A percentile compares a stretch with the other conserved stretches of the same genome.
These are phyloP conservation scores for Ceratitis capitata DNA, from an alignment of 1,140 invertebrate genomes.

Conservation along the genomic window DNA sequence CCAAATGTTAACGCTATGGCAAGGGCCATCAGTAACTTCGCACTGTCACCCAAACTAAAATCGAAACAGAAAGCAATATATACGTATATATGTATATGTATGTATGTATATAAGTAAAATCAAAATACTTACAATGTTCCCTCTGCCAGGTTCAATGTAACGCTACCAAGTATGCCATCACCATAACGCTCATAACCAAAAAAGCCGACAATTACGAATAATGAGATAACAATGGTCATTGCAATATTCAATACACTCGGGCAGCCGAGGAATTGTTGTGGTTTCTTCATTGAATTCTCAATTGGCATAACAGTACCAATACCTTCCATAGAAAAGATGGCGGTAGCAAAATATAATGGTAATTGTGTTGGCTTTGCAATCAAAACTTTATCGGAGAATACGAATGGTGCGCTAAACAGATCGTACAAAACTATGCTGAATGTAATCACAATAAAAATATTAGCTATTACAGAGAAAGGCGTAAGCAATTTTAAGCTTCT, in stretches of 20 bases:
- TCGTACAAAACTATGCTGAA: conserved; percentile 79
- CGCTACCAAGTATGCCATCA: conserved; percentile 71
- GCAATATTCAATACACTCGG: conserved; percentile 84
- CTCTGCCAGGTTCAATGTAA: conserved; percentile 77
- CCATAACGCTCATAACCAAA: conserved; percentile 86
- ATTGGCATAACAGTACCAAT: conserved; percentile 87
- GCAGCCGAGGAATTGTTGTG: conserved; percentile 80
- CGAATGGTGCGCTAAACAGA: conserved; percentile 71
- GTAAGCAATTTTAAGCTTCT: conserved; percentile 78
- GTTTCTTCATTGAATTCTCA: conserved; percentile 86
- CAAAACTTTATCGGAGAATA: conserved; percentile 66
- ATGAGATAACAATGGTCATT: conserved; percentile 78
- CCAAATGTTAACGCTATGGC: conserved; percentile 89
- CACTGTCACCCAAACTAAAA: conserved; percentile 73
- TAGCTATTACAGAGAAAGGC: conserved; percentile 79
- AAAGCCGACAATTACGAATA: conserved; percentile 80
- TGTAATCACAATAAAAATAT: conserved; percentile 74
- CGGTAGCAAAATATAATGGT: conserved; percentile 77
- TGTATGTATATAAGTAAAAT: neutral
- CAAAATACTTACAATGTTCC: conserved; percentile 66
- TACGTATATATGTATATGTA: neutral
- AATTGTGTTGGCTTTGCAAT: conserved; percentile 68
- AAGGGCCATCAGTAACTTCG: conserved; percentile 84
- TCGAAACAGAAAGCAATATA: neutral
- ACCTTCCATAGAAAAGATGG: conserved; percentile 83